Conservation (phyloP, 2,888 invertebrate species). For the Scaptomyza tumidula region DNA sequence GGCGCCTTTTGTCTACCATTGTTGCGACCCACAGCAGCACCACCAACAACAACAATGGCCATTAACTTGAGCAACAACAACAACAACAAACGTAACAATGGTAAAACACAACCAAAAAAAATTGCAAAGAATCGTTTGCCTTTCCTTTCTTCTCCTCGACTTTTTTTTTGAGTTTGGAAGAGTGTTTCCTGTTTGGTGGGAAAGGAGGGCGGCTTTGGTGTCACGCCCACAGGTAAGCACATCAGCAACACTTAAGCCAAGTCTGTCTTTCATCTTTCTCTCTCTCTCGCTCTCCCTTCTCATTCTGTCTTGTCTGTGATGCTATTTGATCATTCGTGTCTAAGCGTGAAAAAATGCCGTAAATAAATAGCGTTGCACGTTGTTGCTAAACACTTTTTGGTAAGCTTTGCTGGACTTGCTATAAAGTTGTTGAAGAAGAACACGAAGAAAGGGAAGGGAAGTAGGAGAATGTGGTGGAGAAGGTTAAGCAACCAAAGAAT, state of each 20-base stretch:
- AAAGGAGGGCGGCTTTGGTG: neutral
- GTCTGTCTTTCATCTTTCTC: neutral
- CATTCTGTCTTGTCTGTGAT: neutral
- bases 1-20: conserved; percentile 73
- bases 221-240: conserved; percentile 57
- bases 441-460: neutral
- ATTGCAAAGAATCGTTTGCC: conserved; percentile 42
- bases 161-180: conserved; percentile 1
- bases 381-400: conserved; percentile 7
- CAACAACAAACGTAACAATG: conserved; percentile 52
- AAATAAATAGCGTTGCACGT: conserved; percentile 58
- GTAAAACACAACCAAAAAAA: conserved; percentile 25
- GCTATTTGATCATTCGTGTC: conserved; percentile 24
- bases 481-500: neutral
- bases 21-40: conserved; percentile 45
- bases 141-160: neutral
- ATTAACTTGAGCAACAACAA: conserved; percentile 53
- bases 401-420: conserved; percentile 24
- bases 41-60: conserved; percentile 44
- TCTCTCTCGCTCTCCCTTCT: neutral
- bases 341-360: conserved; percentile 56
- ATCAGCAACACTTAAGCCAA: conserved; percentile 13
- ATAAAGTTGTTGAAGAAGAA: neutral
- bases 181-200: neutral
- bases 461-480: neutral